Evolutionary conservation across 2,113 vertebrate genomes (phyloP), one percentile per base, ranked within the genome.

Genomic region (Psammodynastes pulverulentus): DNA sequence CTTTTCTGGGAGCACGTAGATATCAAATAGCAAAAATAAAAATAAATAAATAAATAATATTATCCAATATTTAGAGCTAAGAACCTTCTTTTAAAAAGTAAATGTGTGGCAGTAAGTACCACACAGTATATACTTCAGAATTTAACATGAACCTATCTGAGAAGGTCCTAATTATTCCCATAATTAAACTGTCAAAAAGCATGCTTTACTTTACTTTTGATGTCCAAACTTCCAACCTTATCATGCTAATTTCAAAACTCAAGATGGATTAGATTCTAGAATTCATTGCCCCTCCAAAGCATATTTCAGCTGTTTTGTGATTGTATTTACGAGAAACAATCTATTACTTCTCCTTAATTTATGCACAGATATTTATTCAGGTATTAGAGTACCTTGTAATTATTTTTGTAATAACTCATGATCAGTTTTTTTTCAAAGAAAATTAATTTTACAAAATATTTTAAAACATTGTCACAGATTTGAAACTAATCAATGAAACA

Each of bases 401-500:
- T 24, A 34, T 12, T 89, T 93, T 13, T 72, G 0, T 0, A 56
- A 94, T 92, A 56, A 67, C 7, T 86, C 79, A 21, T 7, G 92
- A 84, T 1, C 91, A 9, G 3, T 52, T 90, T 92, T 62, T 39
- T 5, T 0, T 0, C 0, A 1, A 88, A 53, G 92, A 52, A 5
- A 93, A 89, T 87, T 92, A 0, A 67, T 39, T 91, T 90, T 91
- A 92, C 87, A 29, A 0, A 89, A 4, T n/a, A 56, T 90, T 90
- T 94, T 93, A 94, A 95, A 95, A 91, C 9, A 84, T 9, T 24
- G 86, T 3, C 0, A 29, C 84, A 89, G n/a, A 46, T 91, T 91
- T 93, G 19, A 91, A 95, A 89, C 53, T 90, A 88, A 94, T 91
- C 52, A 93, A 3, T 91, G 93, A 92, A 93, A 34, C 46, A 15